phyloP scores from a whole-genome alignment of 2,797 vertebrate species.

The Numenius phaeopus region DNA sequence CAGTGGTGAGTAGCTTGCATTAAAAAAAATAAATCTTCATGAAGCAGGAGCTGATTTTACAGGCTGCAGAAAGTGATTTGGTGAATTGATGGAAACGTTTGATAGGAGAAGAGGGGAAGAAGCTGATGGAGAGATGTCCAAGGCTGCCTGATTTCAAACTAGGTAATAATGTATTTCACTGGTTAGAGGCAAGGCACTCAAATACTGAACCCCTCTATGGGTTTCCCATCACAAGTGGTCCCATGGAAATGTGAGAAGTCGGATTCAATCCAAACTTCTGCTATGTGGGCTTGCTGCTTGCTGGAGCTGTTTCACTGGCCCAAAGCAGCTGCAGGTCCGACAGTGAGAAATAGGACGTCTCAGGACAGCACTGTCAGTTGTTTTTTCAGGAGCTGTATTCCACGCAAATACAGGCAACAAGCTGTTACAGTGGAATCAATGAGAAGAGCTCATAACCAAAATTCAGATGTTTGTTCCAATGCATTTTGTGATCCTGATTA shows the following conservation, averaged over 20 bases:
- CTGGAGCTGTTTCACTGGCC: not conserved
- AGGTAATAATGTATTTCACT: not conserved
- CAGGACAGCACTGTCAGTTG: accelerated
- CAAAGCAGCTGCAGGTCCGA: not conserved
- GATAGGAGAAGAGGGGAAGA: not conserved
- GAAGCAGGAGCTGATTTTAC: not conserved
- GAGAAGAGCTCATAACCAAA: not conserved
- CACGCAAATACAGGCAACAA: not conserved
- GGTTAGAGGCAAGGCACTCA: not conserved
- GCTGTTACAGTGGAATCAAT: not conserved
- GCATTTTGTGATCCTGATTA: not conserved
- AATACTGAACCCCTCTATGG: not conserved
- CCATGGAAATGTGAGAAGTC: not conserved
- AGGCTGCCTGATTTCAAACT: not conserved
- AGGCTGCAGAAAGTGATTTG: not conserved
- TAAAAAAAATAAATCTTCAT: not conserved
- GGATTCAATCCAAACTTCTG: not conserved
- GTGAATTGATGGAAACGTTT: not conserved
- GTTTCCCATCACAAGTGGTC: not conserved
- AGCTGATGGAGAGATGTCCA: not conserved
- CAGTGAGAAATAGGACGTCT: not conserved
- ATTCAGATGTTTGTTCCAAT: not conserved
- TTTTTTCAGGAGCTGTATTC: not conserved
- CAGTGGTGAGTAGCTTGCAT: not conserved
- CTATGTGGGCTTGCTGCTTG: not conserved